Conservation (phyloP, 2,888 invertebrate genomes). For the Archips crataeganus region DNA sequence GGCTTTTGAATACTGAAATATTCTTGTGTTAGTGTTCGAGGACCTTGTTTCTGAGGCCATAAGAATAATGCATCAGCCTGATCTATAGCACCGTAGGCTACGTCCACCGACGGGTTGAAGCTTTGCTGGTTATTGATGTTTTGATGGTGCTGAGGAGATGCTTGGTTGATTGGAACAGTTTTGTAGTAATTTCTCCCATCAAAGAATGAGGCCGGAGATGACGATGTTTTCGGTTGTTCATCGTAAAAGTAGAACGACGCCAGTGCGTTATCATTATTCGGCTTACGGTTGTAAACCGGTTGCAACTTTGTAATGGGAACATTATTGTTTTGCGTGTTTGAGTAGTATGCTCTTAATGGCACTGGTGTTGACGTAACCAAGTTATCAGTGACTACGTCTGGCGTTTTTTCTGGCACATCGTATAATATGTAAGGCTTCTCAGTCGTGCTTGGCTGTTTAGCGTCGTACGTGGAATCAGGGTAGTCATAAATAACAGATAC, state of each 20-base stretch:
- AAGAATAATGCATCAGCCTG: slow-evolving; percentile 78
- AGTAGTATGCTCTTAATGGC: slow-evolving; percentile 87
- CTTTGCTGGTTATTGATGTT: slow-evolving; percentile 67
- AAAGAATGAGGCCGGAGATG: slow-evolving; percentile 82
- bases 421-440: slow-evolving; percentile 83
- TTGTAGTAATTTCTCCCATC: slow-evolving; percentile 80
- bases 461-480: slow-evolving; percentile 75
- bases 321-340: slow-evolving; percentile 82
- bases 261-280: slow-evolving; percentile 75
- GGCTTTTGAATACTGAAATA: slow-evolving; percentile 83
- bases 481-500: slow-evolving; percentile 82
- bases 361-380: slow-evolving; percentile 86
- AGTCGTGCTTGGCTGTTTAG: slow-evolving; percentile 73
- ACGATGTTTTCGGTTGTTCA: slow-evolving; percentile 85
- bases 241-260: slow-evolving; percentile 90
- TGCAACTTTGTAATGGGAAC: slow-evolving; percentile 84
- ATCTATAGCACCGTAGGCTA: slow-evolving; percentile 78
- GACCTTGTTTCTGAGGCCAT: slow-evolving; percentile 83
- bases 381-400: slow-evolving; percentile 65
- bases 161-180: slow-evolving; percentile 65
- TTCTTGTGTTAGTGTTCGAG: slow-evolving; percentile 81
- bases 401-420: slow-evolving; percentile 76
- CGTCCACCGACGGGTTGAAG: slow-evolving; percentile 72
- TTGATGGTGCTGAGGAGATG: slow-evolving; percentile 58
- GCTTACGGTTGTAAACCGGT: slow-evolving; percentile 78